Evolutionary conservation across 2,113 vertebrate species (phyloP), one percentile per base, ranked within the genome.

Genomic region (Grus americana): DNA sequence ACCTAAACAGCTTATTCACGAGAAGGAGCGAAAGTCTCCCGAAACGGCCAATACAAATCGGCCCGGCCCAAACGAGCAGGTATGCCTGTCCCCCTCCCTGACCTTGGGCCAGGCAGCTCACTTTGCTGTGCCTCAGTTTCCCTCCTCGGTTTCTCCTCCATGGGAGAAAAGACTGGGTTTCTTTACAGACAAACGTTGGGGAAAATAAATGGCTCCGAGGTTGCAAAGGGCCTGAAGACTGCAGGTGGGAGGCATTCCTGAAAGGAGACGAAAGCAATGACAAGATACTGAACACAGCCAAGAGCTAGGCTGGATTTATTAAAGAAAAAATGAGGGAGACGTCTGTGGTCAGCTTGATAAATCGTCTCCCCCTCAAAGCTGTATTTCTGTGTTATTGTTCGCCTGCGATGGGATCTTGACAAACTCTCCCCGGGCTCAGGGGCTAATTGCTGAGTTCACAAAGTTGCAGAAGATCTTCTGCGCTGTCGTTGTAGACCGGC

Each of bases 291-390:
- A 94, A n/a, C 71, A 50, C 55, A 78, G 90, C 89, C 92, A 95
- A 96, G 78, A 95, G 91, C 87, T 30, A 76, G 85, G 46, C 78
- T 95, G 93, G 93, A 94, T 97, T 96, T 97, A 97, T 95, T 92
- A 94, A 86, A 73, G 93, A 49, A 92, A 96, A 96, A 96, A 95
- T 3, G 72, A 96, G 63, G 71, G 82, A 96, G 82, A 94, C 2
- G 3, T 94, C 87, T 92, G 92, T 95, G 95, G 96, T 94, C 93
- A 96, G 93, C 90, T 94, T 96, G 95, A 96, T 94, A 90, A 92
- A 97, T 97, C 0, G 5, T 96, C 86, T 97, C 82, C 79, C 86
- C 79, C 72, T 95, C 71, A 49, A 92, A 96, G 92, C 93, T 27
- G 38, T 46, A 80, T 95, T 93, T 88, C 92, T 87, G 55, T 86